Percentiles rank a stretch among this genome's conserved stretches.
phyloP scores from a whole-genome alignment of 2,113 vertebrate species.

The Parotia lawesii region DNA sequence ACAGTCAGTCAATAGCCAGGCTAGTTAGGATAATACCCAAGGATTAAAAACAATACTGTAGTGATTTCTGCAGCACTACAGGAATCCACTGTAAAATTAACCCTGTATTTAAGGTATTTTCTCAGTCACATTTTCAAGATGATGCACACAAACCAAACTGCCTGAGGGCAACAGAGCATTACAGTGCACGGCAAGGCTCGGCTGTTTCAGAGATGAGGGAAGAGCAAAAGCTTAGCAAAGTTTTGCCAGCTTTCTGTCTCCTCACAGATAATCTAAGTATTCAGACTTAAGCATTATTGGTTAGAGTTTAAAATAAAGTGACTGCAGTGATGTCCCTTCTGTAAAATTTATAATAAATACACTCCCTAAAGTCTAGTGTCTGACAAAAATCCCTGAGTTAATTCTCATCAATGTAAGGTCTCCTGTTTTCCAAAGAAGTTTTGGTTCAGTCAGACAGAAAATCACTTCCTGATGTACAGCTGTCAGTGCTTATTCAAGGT shows the following conservation, averaged over 20 bases:
- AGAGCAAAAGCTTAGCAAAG: neutral
- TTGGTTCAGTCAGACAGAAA: neutral
- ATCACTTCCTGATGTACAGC: conserved; percentile 46
- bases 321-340: neutral
- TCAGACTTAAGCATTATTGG: neutral
- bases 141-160: neutral
- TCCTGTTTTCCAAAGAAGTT: neutral
- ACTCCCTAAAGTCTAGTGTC: neutral
- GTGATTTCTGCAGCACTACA: neutral
- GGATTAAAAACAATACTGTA: neutral
- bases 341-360: neutral
- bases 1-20: neutral
- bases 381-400: neutral
- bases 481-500: conserved; percentile 41
- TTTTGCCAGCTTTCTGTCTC: neutral
- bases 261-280: neutral
- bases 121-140: neutral
- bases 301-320: neutral
- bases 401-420: neutral
- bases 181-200: neutral
- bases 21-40: neutral
- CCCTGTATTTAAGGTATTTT: neutral
- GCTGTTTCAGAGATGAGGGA: neutral
- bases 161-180: accelerated
- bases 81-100: neutral